Base-by-base conservation (phyloP, 2,888 invertebrate species). In the Gymnosoma rotundatum region DNA sequence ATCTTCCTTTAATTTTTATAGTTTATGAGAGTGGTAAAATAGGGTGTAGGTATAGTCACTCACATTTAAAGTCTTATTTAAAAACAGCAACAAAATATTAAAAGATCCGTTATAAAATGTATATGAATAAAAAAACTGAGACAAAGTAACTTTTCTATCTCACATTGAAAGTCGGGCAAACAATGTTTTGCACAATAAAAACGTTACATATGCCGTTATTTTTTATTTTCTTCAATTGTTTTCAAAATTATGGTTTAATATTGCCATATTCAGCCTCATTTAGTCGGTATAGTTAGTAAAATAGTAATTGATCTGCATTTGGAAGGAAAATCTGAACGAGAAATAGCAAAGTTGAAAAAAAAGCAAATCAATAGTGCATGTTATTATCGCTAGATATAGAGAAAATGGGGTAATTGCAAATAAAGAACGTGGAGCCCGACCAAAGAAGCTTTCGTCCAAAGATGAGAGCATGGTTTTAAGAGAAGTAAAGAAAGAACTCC, bases 401-500 rank as follows among this genome's bases (percentile, higher is more conserved):
- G 25, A 52, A 21, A 66, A 58, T 18, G 10, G 52, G 21, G 42
- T 78, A 9, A 78, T 78, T 69, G 38, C 60, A 61, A 69, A 75
- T 45, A 56, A 75, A 75, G 32, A 66, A 32, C 75, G 75, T 56
- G 45, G 18, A 50, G 18, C 66, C 67, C 36, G 60, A 7, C 14
- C 48, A 76, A 76, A 58, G 58, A 76, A 25, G 25, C 25, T 25
- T 25, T 25, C 25, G 25, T 25, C 25, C 25, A 25, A 25, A 25
- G 25, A 25, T 25, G 25, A 25, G 25, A 75, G 25, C 58, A 45
- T 42, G 60, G 9, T 72, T 72, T 72, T 45, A 72, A 50, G 48
- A 20, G 20, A 72, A 72, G 58, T 76, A 21, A 76, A 76, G 75
- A 60, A 76, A 56, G 67, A 76, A 58, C 36, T 20, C 9, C 58